A percentile compares a stretch with the other conserved stretches of the same genome.
Conservation (phyloP, 2,113 vertebrate genomes). For the Serilophus lunatus region DNA sequence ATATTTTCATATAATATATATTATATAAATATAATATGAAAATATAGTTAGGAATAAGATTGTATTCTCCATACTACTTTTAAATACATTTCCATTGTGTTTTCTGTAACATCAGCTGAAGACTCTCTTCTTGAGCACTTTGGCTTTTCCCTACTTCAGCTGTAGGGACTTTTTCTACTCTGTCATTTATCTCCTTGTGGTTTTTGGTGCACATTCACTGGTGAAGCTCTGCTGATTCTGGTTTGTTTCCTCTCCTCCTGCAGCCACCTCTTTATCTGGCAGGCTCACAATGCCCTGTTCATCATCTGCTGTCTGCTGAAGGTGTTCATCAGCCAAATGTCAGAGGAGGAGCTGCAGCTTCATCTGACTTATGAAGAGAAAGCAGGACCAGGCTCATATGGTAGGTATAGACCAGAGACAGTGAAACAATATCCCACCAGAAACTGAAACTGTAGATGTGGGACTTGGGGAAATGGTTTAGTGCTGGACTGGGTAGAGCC, state of each 20-base stretch:
- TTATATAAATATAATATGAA: too few relatives aligned
- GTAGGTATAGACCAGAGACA: constrained; percentile 62
- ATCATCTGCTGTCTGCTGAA: constrained; percentile 96
- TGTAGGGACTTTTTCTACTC: not conserved
- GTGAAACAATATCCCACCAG: not conserved
- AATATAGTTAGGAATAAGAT: not conserved
- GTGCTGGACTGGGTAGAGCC: not conserved
- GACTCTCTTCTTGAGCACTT: not conserved
- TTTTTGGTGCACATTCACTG: not conserved
- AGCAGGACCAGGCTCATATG: constrained; percentile 76
- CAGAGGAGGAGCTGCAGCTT: constrained; percentile 88
- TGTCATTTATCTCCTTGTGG: not conserved
- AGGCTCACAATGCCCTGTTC: constrained; percentile 95
- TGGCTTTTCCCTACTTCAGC: not conserved
- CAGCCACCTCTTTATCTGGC: constrained; percentile 98
- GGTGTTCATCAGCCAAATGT: constrained; percentile 90
- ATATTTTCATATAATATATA: too few relatives aligned
- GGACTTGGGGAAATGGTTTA: fast-evolving
- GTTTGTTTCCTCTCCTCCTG: constrained; percentile 46
- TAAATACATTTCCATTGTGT: not conserved
- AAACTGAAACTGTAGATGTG: not conserved
- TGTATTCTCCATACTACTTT: not conserved
- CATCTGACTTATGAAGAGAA: constrained; percentile 92
- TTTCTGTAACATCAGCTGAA: not conserved
- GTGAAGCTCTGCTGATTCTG: not conserved